Conservation (phyloP, 2,797 vertebrate genomes). For the Acipenser oxyrinchus region DNA sequence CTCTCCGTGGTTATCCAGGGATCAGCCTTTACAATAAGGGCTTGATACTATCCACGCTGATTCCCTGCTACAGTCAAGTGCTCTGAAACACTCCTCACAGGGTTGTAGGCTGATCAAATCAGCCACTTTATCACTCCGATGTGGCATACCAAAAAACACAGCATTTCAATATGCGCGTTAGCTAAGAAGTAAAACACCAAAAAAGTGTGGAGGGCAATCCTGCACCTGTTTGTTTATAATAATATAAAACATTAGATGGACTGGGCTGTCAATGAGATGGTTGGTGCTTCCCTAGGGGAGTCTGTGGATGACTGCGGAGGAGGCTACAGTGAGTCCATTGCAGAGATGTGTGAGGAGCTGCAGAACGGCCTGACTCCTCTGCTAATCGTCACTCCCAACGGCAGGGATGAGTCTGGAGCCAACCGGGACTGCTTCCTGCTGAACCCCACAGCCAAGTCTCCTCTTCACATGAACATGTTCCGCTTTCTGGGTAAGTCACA, state of each 20-base stretch:
- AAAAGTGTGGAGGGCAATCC: too few species aligned
- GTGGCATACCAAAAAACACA: too few species aligned
- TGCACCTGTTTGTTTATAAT: too few species aligned
- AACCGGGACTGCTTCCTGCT: constrained; percentile 95
- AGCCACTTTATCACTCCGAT: too few species aligned
- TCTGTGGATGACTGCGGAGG: constrained; percentile 97
- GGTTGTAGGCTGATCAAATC: too few species aligned
- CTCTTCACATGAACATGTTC: constrained; percentile 92
- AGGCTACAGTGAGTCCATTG: constrained; percentile 96
- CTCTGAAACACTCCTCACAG: too few species aligned
- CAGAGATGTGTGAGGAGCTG: constrained; percentile 97
- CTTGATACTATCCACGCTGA: too few species aligned
- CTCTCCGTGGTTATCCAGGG: too few species aligned
- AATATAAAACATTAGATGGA: too few species aligned
- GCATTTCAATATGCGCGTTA: too few species aligned
- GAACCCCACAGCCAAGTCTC: constrained; percentile 83
- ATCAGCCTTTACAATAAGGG: too few species aligned
- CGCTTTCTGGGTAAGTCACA: constrained; percentile 77
- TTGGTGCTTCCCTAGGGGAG: constrained; percentile 68
- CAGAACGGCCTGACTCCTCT: constrained; percentile 94
- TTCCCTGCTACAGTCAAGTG: too few species aligned
- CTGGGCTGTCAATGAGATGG: constrained; percentile 51
- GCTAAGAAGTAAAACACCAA: constrained; percentile 27
- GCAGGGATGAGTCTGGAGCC: constrained; percentile 92
- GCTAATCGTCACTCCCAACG: constrained; percentile 94